Conservation (phyloP, 2,797 vertebrate genomes). For the Falco columbarius region DNA sequence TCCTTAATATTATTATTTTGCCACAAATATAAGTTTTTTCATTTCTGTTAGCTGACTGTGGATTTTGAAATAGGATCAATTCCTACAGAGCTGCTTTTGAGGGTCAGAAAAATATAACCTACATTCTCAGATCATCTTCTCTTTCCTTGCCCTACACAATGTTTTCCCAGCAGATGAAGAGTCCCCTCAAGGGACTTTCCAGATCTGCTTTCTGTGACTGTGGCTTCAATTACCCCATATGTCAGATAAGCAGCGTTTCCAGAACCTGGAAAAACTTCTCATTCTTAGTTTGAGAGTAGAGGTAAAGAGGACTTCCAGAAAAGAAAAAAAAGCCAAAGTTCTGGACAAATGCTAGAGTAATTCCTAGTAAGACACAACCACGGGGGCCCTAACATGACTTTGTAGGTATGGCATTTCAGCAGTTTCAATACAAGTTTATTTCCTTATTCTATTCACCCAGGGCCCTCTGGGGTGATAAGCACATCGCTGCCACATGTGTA, state of each 20-base stretch:
- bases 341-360: not conserved
- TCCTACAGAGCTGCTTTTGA: not conserved
- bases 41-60: slow-evolving; percentile 27
- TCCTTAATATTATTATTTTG: slow-evolving; percentile 35
- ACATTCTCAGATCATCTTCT: not conserved
- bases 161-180: not conserved
- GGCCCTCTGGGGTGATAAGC: not conserved
- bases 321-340: not conserved
- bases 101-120: slow-evolving; percentile 35
- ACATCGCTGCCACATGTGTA: fast-evolving
- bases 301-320: not conserved
- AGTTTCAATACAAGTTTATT: not conserved
- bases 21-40: not conserved
- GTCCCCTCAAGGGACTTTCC: not conserved
- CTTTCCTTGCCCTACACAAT: not conserved
- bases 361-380: not conserved
- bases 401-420: not conserved
- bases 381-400: not conserved
- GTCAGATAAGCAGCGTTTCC: not conserved
- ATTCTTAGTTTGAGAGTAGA: not conserved
- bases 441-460: not conserved
- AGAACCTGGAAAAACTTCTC: not conserved
- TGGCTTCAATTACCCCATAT: not conserved
- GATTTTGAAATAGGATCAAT: slow-evolving; percentile 37
- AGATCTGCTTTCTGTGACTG: not conserved